Percentiles rank a stretch among this genome's conserved stretches.
These are phyloP conservation scores for Aphelenchoides besseyi DNA, from an alignment of 1,140 invertebrate species.

Conservation along the genomic window DNA sequence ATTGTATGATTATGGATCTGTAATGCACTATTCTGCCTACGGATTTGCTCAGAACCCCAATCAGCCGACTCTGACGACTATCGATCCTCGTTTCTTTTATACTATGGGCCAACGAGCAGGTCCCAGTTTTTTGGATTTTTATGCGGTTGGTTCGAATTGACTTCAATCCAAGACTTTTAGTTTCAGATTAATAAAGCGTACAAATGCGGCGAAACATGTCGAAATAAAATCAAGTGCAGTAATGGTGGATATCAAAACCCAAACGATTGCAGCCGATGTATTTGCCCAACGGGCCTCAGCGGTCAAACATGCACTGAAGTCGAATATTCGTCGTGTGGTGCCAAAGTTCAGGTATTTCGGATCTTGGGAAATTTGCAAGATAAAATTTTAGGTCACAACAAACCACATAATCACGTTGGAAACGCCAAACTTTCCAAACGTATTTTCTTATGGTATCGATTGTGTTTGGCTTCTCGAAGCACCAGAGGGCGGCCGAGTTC, in stretches of 20 bases:
- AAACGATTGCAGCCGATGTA: constrained; percentile 53
- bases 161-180: not conserved
- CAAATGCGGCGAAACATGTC: constrained; percentile 48
- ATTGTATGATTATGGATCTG: constrained; percentile 60
- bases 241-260: constrained; percentile 56
- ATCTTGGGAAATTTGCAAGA: not conserved
- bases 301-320: constrained; percentile 47
- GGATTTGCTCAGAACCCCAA: constrained; percentile 58
- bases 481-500: constrained; percentile 46
- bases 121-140: constrained; percentile 58
- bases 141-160: constrained; percentile 40
- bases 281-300: constrained; percentile 50
- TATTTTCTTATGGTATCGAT: constrained; percentile 38
- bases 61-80: constrained; percentile 55
- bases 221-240: constrained; percentile 37
- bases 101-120: constrained; percentile 58
- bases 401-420: constrained; percentile 15
- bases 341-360: constrained; percentile 24
- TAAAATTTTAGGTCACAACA: constrained; percentile 28
- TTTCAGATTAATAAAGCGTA: constrained; percentile 60
- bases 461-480: constrained; percentile 56
- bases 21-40: constrained; percentile 60
- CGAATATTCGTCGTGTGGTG: constrained; percentile 48
- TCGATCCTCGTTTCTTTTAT: constrained; percentile 49
- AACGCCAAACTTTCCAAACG: constrained; percentile 41